phyloP scores from a whole-genome alignment of 2,888 invertebrate genomes.

The Nymphalis polychloros region DNA sequence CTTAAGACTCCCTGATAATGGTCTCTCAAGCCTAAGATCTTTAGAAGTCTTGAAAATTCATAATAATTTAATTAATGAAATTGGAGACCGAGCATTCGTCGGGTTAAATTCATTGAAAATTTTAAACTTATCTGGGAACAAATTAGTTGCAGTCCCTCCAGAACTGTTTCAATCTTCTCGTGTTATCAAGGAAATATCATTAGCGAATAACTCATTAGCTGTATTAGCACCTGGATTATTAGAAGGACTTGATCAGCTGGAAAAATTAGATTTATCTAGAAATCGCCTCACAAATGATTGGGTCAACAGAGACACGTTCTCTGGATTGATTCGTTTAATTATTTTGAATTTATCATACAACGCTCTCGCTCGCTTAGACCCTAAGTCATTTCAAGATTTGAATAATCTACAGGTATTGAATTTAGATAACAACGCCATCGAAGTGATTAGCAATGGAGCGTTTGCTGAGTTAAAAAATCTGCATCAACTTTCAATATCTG shows the following conservation, averaged over 20 bases:
- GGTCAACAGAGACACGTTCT: conserved; percentile 89
- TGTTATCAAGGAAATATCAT: conserved; percentile 86
- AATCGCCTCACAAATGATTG: conserved; percentile 88
- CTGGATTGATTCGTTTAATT: conserved; percentile 86
- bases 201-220: conserved; percentile 90
- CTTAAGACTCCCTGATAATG: conserved; percentile 85
- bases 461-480: conserved; percentile 88
- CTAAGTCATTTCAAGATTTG: conserved; percentile 87
- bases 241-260: conserved; percentile 87
- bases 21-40: conserved; percentile 85
- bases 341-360: conserved; percentile 89
- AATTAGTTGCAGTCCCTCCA: conserved; percentile 88
- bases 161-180: conserved; percentile 88
- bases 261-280: conserved; percentile 86
- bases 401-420: conserved; percentile 88
- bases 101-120: conserved; percentile 86
- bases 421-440: conserved; percentile 87
- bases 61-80: conserved; percentile 88
- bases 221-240: conserved; percentile 88
- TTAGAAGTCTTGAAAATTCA: conserved; percentile 87
- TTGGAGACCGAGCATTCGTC: conserved; percentile 88
- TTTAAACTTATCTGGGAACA: conserved; percentile 90
- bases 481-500: conserved; percentile 87
- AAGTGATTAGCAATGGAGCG: conserved; percentile 86
- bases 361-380: conserved; percentile 85